These are phyloP conservation scores for Drosophila pandora DNA, from an alignment of 1,140 invertebrate genomes.

Conservation along the genomic window DNA sequence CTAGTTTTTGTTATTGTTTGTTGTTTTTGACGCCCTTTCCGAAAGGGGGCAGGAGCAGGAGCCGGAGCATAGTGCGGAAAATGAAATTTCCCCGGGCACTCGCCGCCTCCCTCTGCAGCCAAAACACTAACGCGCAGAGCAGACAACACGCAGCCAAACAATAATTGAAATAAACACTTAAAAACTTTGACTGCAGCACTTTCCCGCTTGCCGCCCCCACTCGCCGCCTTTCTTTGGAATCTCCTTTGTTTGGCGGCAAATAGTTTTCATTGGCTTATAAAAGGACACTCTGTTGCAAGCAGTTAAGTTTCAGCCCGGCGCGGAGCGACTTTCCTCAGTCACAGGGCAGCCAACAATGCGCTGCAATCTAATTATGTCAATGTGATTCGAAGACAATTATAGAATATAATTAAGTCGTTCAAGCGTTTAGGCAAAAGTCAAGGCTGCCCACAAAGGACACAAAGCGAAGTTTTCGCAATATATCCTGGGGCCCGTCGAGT, in stretches of 20 bases:
- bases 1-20: constrained; percentile 80
- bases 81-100: constrained; percentile 69
- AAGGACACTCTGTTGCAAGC: constrained; percentile 47
- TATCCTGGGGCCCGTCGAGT: constrained; percentile 30
- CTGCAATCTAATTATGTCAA: constrained; percentile 55
- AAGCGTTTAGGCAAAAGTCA: constrained; percentile 54
- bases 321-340: constrained; percentile 40
- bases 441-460: constrained; percentile 18
- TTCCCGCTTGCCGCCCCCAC: constrained; percentile 26
- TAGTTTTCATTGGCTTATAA: constrained; percentile 56
- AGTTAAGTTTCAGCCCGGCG: constrained; percentile 65
- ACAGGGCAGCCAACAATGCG: constrained; percentile 23
- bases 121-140: constrained; percentile 19
- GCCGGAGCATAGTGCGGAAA: constrained; percentile 62
- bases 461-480: constrained; percentile 34
- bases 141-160: constrained; percentile 66
- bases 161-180: constrained; percentile 82
- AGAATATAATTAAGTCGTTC: constrained; percentile 73
- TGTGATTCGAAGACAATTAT: constrained; percentile 62
- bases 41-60: constrained; percentile 9
- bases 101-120: not conserved
- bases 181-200: constrained; percentile 73
- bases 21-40: constrained; percentile 34
- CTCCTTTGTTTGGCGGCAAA: constrained; percentile 39
- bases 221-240: constrained; percentile 22